These are phyloP conservation scores for Bemisia tabaci DNA, from an alignment of 1,140 invertebrate species.

Conservation along the genomic window DNA sequence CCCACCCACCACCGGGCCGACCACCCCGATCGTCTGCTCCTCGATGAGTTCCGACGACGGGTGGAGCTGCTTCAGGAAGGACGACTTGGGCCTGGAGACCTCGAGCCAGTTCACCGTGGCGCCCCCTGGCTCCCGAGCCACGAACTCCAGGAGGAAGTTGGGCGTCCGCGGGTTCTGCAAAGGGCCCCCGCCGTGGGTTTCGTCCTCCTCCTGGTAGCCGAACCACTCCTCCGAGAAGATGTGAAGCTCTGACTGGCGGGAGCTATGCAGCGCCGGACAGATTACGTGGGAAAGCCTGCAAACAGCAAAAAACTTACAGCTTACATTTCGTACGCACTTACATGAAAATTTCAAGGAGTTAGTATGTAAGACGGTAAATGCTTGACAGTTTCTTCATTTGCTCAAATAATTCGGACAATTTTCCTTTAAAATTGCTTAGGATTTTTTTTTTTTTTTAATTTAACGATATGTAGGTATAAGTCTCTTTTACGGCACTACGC, in stretches of 20 bases:
- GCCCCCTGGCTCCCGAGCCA: conserved; percentile 49
- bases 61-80: conserved; percentile 24
- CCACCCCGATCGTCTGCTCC: conserved; percentile 37
- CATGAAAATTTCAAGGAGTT: too few relatives aligned
- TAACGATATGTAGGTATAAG: too few relatives aligned
- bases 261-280: conserved; percentile 52
- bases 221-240: conserved; percentile 60
- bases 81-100: conserved; percentile 49
- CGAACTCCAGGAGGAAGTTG: conserved; percentile 53
- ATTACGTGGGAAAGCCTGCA: conserved; percentile 50
- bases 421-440: too few relatives aligned
- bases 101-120: conserved; percentile 65
- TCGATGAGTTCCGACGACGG: conserved; percentile 46
- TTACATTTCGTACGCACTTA: too few relatives aligned
- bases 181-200: too few relatives aligned
- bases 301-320: conserved; percentile 3
- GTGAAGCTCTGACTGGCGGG: conserved; percentile 48
- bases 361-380: too few relatives aligned
- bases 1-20: conserved; percentile 35
- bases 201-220: background rate
- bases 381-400: too few relatives aligned
- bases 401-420: too few relatives aligned
- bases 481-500: too few relatives aligned
- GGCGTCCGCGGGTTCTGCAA: conserved; percentile 31
- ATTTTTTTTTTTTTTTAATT: too few relatives aligned